These are phyloP conservation scores for Spisula solida DNA, from an alignment of 2,888 invertebrate genomes.

Conservation along the genomic window DNA sequence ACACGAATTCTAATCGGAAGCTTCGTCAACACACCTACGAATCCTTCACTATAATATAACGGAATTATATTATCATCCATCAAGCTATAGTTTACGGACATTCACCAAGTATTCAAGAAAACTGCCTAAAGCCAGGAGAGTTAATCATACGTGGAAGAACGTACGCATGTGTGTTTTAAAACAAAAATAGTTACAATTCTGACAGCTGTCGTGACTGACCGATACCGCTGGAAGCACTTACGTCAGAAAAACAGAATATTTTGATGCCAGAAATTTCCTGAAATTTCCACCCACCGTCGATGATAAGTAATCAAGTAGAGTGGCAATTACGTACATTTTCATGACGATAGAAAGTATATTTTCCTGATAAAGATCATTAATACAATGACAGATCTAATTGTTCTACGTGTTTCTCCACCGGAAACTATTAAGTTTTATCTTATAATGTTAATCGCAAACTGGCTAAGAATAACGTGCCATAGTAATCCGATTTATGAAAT, in stretches of 20 bases:
- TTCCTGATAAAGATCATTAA: constrained; percentile 25
- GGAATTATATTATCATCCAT: no score
- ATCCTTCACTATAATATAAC: no score
- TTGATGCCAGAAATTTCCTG: constrained; percentile 23
- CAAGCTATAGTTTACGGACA: no score
- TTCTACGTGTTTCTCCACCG: constrained; percentile 40
- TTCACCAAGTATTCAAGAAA: no score
- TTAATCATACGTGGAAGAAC: neutral
- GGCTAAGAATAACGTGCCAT: neutral
- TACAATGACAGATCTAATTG: constrained; percentile 49
- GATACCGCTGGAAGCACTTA: constrained; percentile 9
- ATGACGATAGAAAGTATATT: constrained; percentile 49
- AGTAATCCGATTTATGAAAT: neutral
- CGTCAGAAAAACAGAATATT: constrained; percentile 22
- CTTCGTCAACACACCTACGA: no score
- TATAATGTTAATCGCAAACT: neutral
- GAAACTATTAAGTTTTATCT: constrained; percentile 41
- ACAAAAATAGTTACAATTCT: constrained; percentile 12
- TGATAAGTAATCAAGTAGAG: constrained; percentile 34
- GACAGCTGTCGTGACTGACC: constrained; percentile 42
- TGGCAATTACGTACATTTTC: constrained; percentile 48
- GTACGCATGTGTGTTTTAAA: neutral
- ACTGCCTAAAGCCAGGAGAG: neutral
- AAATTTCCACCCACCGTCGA: constrained; percentile 42
- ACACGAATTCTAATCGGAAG: no score